Evolutionary conservation across 37 sponge, comb jelly and placozoan genomes (phyloP), one percentile per base, ranked within the genome.

Genomic region (Cladorhizidae sp.): DNA sequence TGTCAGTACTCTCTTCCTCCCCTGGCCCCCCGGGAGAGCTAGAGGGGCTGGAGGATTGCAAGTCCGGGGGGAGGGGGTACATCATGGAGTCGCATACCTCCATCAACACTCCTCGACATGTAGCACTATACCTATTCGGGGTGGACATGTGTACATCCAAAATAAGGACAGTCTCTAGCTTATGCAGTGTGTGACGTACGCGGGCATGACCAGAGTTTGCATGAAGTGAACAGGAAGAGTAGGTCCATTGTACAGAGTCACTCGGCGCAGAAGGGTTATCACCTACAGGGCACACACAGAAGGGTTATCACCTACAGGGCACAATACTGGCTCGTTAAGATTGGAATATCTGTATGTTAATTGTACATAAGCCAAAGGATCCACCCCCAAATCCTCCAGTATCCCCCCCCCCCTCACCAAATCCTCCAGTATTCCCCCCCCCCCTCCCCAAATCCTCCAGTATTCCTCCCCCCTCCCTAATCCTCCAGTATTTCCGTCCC

Each of bases 31-130:
- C 9, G 56, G 74, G 15, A 32, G 74, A 41, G 25, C 29, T 54
- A 22, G 59, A n/a, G 58, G 76, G 58, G 18, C 58, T 55, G 2
- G 38, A 35, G 22, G n/a, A 18, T 32, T 75, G 23, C 25, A 77
- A 39, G 31, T 42, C 78, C 15, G 65, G 26, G 28, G 88, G 88
- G 5, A 87, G 76, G 32, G 88, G 88, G 31, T 80, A 32, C 88
- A 87, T 87, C 39, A 87, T 37, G 14, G 61, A 70, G 17, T 80
- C 82, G 57, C 70, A 87, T 63, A 87, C 59, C 40, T 78, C 49
- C 39, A 37, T 38, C 28, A 85, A 40, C 21, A 84, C 57, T 17
- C 68, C 76, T 21, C 41, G 67, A 75, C 76, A 84, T 59, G 56
- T 64, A 1, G 36, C 23, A 20, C 56, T 55, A 39, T 84, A 84